These are phyloP conservation scores for Polyploca ridens DNA, from an alignment of 2,888 invertebrate species.

Conservation along the genomic window DNA sequence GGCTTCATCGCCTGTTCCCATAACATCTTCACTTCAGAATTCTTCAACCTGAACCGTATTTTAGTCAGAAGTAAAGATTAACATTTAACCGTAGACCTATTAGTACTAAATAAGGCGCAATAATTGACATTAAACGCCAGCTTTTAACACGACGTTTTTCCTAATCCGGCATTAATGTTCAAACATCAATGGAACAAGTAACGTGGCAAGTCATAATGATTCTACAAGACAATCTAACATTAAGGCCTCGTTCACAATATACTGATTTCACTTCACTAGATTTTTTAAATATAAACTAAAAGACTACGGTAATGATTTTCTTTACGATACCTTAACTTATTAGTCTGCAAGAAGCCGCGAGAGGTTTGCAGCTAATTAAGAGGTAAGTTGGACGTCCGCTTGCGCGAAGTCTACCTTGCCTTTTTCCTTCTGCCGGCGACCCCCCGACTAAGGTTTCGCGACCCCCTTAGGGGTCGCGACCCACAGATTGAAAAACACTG, in stretches of 20 bases:
- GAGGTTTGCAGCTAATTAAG: too few relatives aligned
- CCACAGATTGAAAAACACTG: too few relatives aligned
- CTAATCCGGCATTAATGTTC: background rate
- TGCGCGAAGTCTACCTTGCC: too few relatives aligned
- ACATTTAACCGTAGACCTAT: background rate
- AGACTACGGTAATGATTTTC: too few relatives aligned
- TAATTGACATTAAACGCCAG: background rate
- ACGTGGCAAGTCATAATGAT: background rate
- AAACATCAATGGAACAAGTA: slow-evolving; percentile 10
- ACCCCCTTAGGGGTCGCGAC: too few relatives aligned
- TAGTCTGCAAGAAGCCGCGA: too few relatives aligned
- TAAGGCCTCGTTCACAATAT: background rate
- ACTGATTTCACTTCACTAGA: background rate
- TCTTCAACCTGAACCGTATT: slow-evolving; percentile 2
- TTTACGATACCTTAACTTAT: too few relatives aligned
- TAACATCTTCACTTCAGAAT: background rate
- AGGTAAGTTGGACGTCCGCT: too few relatives aligned
- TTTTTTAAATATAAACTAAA: too few relatives aligned
- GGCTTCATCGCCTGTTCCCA: background rate
- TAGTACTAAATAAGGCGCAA: background rate
- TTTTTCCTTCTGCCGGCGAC: too few relatives aligned
- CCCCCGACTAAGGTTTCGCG: too few relatives aligned
- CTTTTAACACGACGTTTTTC: slow-evolving; percentile 8
- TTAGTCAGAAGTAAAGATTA: background rate
- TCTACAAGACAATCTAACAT: slow-evolving; percentile 21